Evolutionary conservation across 2,113 vertebrate species (phyloP).

Genomic region (Polypterus bichir): DNA sequence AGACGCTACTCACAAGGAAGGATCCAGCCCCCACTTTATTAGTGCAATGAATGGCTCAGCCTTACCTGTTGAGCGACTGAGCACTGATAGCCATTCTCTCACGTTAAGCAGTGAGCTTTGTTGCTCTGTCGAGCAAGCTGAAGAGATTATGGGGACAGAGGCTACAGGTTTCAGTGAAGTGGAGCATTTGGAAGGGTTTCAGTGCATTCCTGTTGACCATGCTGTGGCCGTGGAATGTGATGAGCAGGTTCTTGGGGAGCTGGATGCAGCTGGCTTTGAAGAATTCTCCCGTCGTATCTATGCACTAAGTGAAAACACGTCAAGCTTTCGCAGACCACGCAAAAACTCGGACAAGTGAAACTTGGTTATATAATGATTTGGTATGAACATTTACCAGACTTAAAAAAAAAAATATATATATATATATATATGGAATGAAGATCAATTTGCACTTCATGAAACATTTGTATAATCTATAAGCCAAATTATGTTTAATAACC

Average conservation of each 20-base stretch:
- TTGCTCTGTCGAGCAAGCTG: slow-evolving; percentile 82
- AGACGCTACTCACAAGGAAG: slow-evolving; percentile 12
- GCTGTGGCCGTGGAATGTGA: slow-evolving; percentile 90
- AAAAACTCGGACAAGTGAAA: slow-evolving; percentile 87
- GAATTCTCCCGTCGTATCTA: slow-evolving; percentile 95
- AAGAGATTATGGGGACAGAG: slow-evolving; percentile 91
- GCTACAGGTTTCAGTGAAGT: slow-evolving; percentile 63
- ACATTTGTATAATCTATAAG: slow-evolving; percentile 54
- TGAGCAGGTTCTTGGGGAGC: slow-evolving; percentile 86
- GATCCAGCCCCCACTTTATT: slow-evolving; percentile 17
- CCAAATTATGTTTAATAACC: slow-evolving; percentile 5
- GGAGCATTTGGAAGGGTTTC: slow-evolving; percentile 67
- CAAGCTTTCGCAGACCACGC: slow-evolving; percentile 81
- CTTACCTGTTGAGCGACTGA: slow-evolving; percentile 24
- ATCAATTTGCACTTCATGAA: slow-evolving; percentile 66
- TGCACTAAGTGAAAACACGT: slow-evolving; percentile 83
- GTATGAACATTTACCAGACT: neutral
- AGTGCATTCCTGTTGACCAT: slow-evolving; percentile 82
- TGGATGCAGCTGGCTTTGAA: slow-evolving; percentile 64
- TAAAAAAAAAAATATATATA: slow-evolving; percentile 19
- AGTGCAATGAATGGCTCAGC: slow-evolving; percentile 48
- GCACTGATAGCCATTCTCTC: slow-evolving; percentile 3
- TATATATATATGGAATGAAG: slow-evolving; percentile 32
- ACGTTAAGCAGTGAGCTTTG: slow-evolving; percentile 34
- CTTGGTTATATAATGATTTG: neutral